Evolutionary conservation across 2,888 invertebrate species (phyloP).

Genomic region (Cheilosia soror): DNA sequence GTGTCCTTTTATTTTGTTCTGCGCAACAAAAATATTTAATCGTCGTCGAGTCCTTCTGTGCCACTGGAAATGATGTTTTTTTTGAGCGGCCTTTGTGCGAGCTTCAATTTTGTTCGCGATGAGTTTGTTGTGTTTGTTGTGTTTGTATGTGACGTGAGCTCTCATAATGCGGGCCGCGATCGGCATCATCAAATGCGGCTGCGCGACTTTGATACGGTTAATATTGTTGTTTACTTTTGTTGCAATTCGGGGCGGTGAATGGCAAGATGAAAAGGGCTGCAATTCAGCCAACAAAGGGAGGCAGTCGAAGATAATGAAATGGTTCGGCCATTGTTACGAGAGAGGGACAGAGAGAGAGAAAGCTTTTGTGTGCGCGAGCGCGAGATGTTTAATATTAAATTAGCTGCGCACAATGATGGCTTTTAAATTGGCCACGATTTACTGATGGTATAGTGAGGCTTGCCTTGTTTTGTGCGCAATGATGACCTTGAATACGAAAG

Average conservation of each 20-base stretch:
- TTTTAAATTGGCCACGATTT: slow-evolving; percentile 61
- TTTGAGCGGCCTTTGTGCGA: slow-evolving; percentile 21
- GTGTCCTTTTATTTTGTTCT: slow-evolving; percentile 52
- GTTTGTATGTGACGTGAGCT: slow-evolving; percentile 33
- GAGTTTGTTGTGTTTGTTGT: neutral
- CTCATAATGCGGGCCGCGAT: slow-evolving; percentile 55
- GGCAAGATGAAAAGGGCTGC: slow-evolving; percentile 64
- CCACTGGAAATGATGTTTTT: slow-evolving; percentile 33
- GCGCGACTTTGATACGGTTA: slow-evolving; percentile 74
- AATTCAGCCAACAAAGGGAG: slow-evolving; percentile 64
- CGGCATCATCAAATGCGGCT: slow-evolving; percentile 69
- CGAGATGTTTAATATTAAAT: slow-evolving; percentile 71
- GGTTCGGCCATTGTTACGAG: slow-evolving; percentile 54
- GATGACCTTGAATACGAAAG: slow-evolving; percentile 47
- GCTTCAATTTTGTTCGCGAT: slow-evolving; percentile 38
- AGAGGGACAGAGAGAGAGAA: neutral
- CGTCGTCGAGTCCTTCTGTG: slow-evolving; percentile 58
- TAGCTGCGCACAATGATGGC: slow-evolving; percentile 59
- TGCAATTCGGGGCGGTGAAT: slow-evolving; percentile 66
- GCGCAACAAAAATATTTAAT: slow-evolving; percentile 34
- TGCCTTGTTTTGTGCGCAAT: neutral
- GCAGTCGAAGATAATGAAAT: slow-evolving; percentile 65
- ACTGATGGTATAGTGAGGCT: neutral
- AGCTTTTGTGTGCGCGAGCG: slow-evolving; percentile 31
- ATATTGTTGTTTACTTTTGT: slow-evolving; percentile 75